A percentile compares a stretch with the other conserved stretches of the same genome.
Evolutionary conservation across 2,797 vertebrate genomes (phyloP).

Genomic region (Tadarida brasiliensis): DNA sequence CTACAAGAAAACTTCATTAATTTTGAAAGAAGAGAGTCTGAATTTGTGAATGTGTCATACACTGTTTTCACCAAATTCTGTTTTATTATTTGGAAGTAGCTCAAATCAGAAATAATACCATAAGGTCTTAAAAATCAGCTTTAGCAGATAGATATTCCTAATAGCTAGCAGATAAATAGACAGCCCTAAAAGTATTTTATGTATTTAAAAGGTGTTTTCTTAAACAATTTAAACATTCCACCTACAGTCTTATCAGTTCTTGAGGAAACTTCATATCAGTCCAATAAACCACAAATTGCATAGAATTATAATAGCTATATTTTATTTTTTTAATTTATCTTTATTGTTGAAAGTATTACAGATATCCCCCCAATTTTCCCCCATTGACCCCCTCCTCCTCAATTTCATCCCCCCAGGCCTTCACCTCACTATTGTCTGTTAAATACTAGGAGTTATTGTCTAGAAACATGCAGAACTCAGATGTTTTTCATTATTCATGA

Average conservation of each 20-base stretch:
- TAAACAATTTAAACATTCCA: constrained; percentile 46
- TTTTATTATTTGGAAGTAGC: constrained; percentile 53
- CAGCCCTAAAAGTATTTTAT: constrained; percentile 5
- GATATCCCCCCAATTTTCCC: too few relatives aligned
- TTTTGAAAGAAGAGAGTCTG: background rate
- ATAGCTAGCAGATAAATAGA: background rate
- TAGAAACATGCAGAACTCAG: background rate
- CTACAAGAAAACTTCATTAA: constrained; percentile 35
- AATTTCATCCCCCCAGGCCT: too few relatives aligned
- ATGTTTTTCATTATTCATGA: constrained; percentile 35
- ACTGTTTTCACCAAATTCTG: constrained; percentile 11
- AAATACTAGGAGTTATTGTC: background rate
- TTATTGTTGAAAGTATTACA: too few relatives aligned
- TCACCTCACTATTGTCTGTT: too few relatives aligned
- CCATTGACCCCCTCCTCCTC: too few relatives aligned
- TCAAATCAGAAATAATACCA: constrained; percentile 17
- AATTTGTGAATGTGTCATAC: constrained; percentile 23
- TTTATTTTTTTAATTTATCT: background rate
- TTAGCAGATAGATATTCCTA: background rate
- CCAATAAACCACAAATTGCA: constrained; percentile 25
- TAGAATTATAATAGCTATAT: constrained; percentile 16
- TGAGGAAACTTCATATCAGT: background rate
- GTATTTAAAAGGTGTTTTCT: constrained; percentile 7
- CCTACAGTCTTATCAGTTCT: background rate
- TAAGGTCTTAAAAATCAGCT: constrained; percentile 18